These are phyloP conservation scores for Borostomias antarcticus DNA, from an alignment of 2,797 vertebrate genomes.

Conservation along the genomic window DNA sequence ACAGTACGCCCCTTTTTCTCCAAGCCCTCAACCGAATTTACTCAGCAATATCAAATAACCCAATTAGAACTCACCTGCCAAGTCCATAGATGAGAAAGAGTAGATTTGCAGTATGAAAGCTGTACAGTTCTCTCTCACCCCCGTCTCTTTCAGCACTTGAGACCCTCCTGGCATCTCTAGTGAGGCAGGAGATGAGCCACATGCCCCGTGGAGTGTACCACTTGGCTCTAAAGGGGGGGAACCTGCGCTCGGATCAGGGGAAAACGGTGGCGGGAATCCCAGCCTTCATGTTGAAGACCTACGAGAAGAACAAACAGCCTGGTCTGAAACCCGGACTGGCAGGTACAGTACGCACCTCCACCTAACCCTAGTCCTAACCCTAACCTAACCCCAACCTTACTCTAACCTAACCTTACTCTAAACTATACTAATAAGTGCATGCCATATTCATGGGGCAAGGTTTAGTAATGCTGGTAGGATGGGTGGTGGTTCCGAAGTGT, in stretches of 20 bases:
- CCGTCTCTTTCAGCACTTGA: constrained; percentile 76
- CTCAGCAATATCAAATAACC: too few relatives aligned
- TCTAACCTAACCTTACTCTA: too few relatives aligned
- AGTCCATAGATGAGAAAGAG: not conserved
- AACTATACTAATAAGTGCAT: too few relatives aligned
- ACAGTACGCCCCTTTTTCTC: too few relatives aligned
- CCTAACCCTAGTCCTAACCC: not conserved
- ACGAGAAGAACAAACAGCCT: constrained; percentile 94
- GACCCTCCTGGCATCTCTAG: constrained; percentile 84
- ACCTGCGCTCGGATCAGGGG: constrained; percentile 81
- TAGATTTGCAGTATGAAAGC: not conserved
- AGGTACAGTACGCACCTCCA: constrained; percentile 74
- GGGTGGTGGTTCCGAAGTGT: too few relatives aligned
- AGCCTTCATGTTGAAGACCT: constrained; percentile 88
- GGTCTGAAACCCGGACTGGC: constrained; percentile 92
- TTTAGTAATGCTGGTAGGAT: too few relatives aligned
- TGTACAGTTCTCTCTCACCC: not conserved
- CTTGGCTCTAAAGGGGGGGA: constrained; percentile 81
- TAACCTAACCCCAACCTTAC: too few relatives aligned
- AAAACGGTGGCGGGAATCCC: constrained; percentile 88
- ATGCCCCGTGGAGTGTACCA: constrained; percentile 95
- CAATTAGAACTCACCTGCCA: too few relatives aligned
- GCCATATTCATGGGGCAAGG: too few relatives aligned
- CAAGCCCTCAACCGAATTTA: too few relatives aligned
- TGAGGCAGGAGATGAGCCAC: constrained; percentile 89